A percentile compares a stretch with the other conserved stretches of the same genome.
These are phyloP conservation scores for Synanthedon formicaeformis DNA, from an alignment of 2,888 invertebrate genomes.

Conservation along the genomic window DNA sequence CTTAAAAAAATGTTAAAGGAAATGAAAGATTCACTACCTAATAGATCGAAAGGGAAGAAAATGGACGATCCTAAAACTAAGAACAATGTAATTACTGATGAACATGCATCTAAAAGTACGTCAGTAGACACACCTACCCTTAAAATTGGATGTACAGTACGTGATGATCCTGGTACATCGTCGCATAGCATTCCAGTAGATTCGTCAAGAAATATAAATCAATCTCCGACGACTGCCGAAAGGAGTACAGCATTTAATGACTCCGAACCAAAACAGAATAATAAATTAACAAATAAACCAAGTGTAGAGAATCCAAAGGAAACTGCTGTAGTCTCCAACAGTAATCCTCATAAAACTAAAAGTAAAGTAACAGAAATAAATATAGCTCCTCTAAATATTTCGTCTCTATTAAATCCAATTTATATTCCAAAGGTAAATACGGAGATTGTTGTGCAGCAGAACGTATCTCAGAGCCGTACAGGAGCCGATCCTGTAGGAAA, in stretches of 20 bases:
- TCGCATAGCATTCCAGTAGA: no score
- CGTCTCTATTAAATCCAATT: constrained; percentile 43
- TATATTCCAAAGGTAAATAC: constrained; percentile 22
- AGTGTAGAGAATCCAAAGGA: neutral
- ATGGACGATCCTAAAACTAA: constrained; percentile 8
- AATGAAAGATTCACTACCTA: constrained; percentile 81
- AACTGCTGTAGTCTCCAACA: no score
- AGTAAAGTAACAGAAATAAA: constrained; percentile 5
- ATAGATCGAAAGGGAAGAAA: constrained; percentile 22
- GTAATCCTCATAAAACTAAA: neutral
- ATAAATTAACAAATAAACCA: neutral
- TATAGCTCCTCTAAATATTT: constrained; percentile 43
- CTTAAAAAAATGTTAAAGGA: constrained; percentile 80
- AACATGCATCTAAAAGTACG: constrained; percentile 2
- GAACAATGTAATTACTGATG: constrained; percentile 2
- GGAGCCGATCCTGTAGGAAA: no score
- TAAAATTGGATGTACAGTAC: constrained; percentile 32
- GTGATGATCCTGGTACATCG: neutral
- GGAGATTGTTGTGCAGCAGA: no score
- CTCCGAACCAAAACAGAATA: neutral
- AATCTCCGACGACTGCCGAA: no score
- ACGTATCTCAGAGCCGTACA: no score
- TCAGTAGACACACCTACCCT: constrained; percentile 42
- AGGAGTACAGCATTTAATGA: neutral
- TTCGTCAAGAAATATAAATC: no score